Evolutionary conservation across 2,113 vertebrate species (phyloP).

Genomic region (Pterophyllum scalare): DNA sequence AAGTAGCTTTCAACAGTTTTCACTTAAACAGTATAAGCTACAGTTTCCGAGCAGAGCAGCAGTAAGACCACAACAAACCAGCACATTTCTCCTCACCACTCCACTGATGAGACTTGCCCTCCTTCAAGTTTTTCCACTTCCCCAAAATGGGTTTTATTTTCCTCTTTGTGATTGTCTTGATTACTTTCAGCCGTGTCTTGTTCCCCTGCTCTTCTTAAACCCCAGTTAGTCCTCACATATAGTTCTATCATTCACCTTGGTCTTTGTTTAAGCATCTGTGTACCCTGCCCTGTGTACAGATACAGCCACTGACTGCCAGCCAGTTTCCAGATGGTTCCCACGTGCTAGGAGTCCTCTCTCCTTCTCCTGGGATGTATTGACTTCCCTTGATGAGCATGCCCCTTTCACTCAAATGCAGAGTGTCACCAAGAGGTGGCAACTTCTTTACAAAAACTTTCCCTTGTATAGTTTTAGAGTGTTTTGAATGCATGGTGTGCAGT

Average conservation of each 20-base stretch:
- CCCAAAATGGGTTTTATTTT: not conserved
- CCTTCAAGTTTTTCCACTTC: not conserved
- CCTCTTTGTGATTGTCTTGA: too few relatives aligned
- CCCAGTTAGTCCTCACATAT: too few relatives aligned
- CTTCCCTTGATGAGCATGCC: not conserved
- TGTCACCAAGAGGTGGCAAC: not conserved
- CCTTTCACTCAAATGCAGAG: not conserved
- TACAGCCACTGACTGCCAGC: too few relatives aligned
- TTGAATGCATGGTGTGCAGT: not conserved
- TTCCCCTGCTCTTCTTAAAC: too few relatives aligned
- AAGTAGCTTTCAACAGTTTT: not conserved
- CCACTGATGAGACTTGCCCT: not conserved
- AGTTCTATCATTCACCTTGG: too few relatives aligned
- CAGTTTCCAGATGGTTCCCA: not conserved
- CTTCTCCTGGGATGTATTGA: not conserved
- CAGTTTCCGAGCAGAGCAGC: not conserved
- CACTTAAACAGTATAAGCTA: not conserved
- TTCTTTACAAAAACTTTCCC: not conserved
- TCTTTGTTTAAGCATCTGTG: too few relatives aligned
- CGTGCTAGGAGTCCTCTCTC: not conserved
- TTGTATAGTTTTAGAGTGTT: not conserved
- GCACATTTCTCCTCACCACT: not conserved
- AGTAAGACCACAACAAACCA: not conserved
- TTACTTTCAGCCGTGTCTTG: too few relatives aligned
- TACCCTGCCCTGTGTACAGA: too few relatives aligned